Evolutionary conservation across 2,888 invertebrate genomes (phyloP), one percentile per base, ranked within the genome.

Genomic region (Plebejus argus): DNA sequence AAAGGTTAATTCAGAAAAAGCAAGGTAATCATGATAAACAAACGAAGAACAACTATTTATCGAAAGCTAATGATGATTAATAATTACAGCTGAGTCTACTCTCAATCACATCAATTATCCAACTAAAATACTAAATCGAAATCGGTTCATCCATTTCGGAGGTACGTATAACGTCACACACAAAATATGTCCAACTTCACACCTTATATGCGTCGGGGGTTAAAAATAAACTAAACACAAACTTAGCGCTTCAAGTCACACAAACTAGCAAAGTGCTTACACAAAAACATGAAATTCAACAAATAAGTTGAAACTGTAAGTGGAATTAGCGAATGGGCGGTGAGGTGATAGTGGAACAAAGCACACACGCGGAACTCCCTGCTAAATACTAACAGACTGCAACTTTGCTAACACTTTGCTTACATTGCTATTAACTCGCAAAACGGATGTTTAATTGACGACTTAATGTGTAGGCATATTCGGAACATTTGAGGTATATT

Each of bases 291-390:
- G 33, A 10, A 70, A 39, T 76, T 72, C 76, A 76, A 75, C 77
- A 76, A 78, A 79, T 79, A 80, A 77, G 79, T 78, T 76, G 76
- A 70, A 78, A 80, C 80, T 79, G 81, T 81, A 83, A 83, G 80
- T 82, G 81, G 85, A 87, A 85, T 86, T 84, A 86, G 86, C 83
- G 86, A 85, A 88, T 86, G 83, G 85, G 82, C 82, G 84, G 82
- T 78, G 80, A 84, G 85, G 85, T 85, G 84, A 86, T 84, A 86
- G 81, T 77, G 76, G 78, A 80, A 80, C 80, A 80, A 81, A 85
- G 81, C 80, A 79, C 81, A 86, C 86, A 87, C 86, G 85, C 85
- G 86, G 86, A 85, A 87, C 83, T 86, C 77, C 80, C 82, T 53
- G 70, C 88, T 84, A 84, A 85, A 83, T 87, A 86, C 84, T 86